Evolutionary conservation across 2,797 vertebrate genomes (phyloP), one percentile per base, ranked within the genome.

Genomic region (Onychomys torridus): DNA sequence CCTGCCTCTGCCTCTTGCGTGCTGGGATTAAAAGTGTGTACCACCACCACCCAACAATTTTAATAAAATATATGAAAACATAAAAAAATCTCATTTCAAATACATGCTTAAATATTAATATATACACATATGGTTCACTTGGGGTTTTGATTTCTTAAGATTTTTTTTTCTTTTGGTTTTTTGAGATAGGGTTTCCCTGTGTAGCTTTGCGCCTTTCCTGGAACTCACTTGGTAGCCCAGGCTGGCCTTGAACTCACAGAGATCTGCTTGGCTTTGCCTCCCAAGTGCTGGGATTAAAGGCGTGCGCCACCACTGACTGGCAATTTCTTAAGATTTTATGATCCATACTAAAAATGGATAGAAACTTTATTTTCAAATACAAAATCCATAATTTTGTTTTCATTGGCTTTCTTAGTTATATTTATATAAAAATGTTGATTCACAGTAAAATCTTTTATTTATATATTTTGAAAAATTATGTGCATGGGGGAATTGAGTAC

Each of bases 361-460:
- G 59, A 52, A 95, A 75, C 11, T 11, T 94, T 73, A 75, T 49
- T 91, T 94, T 82, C 37, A 86, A 69, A 86, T 19, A 85, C 4
- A 94, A 96, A 97, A 90, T 79, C 29, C 77, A 92, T 61, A 91
- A 86, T 75, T 73, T 61, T 34, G 86, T 87, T 83, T 90, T 85
- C 37, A 91, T 90, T 89, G 52, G 10, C 37, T 12, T 93, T 93
- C 86, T 71, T 75, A 87, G n/a, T 84, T 85, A 85, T 29, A 79
- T 1, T 27, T 93, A 63, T 49, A 78, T 81, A 92, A 81, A 79
- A 95, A 85, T 73, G 61, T 34, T 40, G 76, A 92, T 49, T 97
- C 59, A 43, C 32, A 76, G 49, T 88, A 88, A 71, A 84, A 75
- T 19, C 23, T 29, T 71, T 55, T 55, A 52, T 86, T 69, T 55